Evolutionary conservation across 2,888 invertebrate genomes (phyloP).

Genomic region (Empis stercorea): DNA sequence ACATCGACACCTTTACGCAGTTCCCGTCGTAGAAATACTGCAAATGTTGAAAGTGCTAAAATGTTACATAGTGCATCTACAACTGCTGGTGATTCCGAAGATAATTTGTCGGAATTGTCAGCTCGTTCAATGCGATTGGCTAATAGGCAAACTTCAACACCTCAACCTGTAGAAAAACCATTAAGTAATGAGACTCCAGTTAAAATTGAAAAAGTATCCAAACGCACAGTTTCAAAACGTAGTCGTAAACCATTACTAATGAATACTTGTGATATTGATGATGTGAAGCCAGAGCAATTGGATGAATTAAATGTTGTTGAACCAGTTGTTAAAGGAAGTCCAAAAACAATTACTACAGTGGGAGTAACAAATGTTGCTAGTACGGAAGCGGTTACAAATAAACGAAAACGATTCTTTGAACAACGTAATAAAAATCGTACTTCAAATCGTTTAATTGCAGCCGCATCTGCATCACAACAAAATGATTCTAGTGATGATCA

Average conservation of each 20-base stretch:
- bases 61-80: background rate
- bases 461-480: background rate
- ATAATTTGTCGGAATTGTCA: conserved; percentile 2
- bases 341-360: background rate
- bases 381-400: conserved; percentile 5
- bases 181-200: background rate
- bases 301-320: no score
- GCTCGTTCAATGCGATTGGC: conserved; percentile 10
- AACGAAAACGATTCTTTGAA: conserved; percentile 11
- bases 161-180: conserved; percentile 4
- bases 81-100: background rate
- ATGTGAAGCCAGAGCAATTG: background rate
- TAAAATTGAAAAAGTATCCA: background rate
- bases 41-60: background rate
- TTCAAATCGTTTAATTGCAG: conserved; percentile 9
- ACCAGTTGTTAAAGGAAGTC: background rate
- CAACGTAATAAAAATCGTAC: conserved; percentile 6
- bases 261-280: background rate
- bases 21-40: background rate
- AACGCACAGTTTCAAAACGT: conserved; percentile 4
- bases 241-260: background rate
- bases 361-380: background rate
- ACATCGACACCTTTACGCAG: background rate
- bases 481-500: background rate
- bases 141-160: conserved; percentile 7